phyloP scores from a whole-genome alignment of 2,113 vertebrate genomes.

The Halcyon malimbica region DNA sequence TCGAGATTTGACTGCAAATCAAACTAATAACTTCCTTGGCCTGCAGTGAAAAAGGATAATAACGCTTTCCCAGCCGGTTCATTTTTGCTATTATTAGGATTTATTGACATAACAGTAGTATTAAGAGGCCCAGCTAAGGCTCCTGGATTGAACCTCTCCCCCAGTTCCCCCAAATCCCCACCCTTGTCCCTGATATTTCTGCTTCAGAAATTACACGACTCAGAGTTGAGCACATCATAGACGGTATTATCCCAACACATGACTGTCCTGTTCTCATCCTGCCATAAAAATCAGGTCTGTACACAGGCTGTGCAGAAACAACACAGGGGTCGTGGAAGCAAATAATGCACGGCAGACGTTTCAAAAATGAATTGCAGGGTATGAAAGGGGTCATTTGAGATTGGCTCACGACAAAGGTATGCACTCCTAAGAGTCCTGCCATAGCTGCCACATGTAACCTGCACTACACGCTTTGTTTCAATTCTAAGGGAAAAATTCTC shows the following conservation, averaged over 20 bases:
- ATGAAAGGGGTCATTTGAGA: not conserved
- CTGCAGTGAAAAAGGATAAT: not conserved
- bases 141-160: not conserved
- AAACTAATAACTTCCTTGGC: constrained; percentile 4
- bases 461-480: not conserved
- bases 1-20: not conserved
- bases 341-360: not conserved
- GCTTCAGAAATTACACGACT: not conserved
- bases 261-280: not conserved
- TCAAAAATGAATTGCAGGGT: not conserved
- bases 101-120: not conserved
- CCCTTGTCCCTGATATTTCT: not conserved
- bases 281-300: not conserved
- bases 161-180: accelerated
- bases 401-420: not conserved
- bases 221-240: not conserved
- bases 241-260: not conserved
- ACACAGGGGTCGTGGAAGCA: not conserved
- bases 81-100: not conserved
- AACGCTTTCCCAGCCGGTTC: not conserved
- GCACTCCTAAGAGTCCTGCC: not conserved
- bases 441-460: not conserved
- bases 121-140: not conserved
- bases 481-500: not conserved
- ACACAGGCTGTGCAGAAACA: not conserved